Base-by-base conservation (phyloP, 1,140 invertebrate species). In the Elymnias hypermnestra region DNA sequence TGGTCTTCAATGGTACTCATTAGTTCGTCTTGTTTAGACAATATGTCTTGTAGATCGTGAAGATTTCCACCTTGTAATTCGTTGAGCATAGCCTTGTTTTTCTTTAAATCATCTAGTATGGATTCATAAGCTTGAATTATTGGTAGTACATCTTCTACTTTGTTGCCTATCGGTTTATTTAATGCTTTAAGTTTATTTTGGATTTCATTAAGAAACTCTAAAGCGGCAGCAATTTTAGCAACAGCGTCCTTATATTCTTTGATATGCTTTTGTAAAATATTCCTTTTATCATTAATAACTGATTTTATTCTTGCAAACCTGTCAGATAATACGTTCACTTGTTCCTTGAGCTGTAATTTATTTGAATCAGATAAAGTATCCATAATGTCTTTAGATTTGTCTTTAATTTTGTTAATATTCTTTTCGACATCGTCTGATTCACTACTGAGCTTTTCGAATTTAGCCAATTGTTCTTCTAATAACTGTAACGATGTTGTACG, bases 301-400 rank as follows among this genome's bases (percentile, higher is more conserved):
- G 88, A 88, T 41, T 91, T 90, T 2, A 96, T 91, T 48, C 91
- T 89, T 10, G 86, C 88, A 72, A 94, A 93, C 53, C 92, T 91
- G 64, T 96, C 94, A 52, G 91, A 92, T 62, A 96, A 83, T 37
- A 90, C 90, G 37, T 92, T 92, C 12, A 97, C 82, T 53, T 93
- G 91, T 64, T 95, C 94, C 59, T 91, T 92, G 0, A 96, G 79
- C 49, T 92, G 91, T 5, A 95, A 82, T 65, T 94, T 94, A 57
- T 97, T 95, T 0, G 94, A 91, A 73, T 95, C 94, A 58, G 91
- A 94, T n/a, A 97, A 82, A 0, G 93, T 91, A 18, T 93, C 92
- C 41, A 94, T 76, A 43, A 97, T 93, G 17, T 91, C 90, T 76
- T 93, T 93, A n/a, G 91, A 92, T 78, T 94, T 92, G 49, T 94